Conservation (phyloP, 2,113 vertebrate genomes). For the Poicephalus meyeri region DNA sequence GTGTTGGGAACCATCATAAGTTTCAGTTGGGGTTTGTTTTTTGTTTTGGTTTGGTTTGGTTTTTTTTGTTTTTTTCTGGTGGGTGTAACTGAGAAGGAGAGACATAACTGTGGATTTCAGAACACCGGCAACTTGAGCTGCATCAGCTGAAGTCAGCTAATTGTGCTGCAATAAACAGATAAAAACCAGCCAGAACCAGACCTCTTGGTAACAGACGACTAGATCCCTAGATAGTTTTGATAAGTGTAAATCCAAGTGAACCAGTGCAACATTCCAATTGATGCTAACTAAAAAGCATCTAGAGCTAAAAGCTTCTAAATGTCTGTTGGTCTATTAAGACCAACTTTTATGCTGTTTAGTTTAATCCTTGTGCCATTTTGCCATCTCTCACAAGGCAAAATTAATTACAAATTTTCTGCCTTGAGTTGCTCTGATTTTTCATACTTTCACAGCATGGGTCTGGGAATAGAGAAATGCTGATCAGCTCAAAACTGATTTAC, state of each 20-base stretch:
- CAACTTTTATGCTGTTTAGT: not conserved
- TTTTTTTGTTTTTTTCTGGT: not conserved
- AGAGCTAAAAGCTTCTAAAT: not conserved
- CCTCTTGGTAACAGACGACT: not conserved
- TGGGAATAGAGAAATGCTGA: slow-evolving; percentile 39
- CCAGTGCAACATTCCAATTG: not conserved
- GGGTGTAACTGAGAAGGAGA: not conserved
- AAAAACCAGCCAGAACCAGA: not conserved
- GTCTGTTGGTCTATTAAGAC: not conserved
- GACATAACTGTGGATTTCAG: not conserved
- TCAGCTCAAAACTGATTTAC: slow-evolving; percentile 38
- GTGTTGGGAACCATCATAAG: not conserved
- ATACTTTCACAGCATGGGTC: not conserved
- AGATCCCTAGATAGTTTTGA: not conserved
- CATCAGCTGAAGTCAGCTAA: not conserved
- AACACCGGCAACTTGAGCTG: not conserved
- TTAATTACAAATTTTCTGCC: not conserved
- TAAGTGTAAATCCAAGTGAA: not conserved
- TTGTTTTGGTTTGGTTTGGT: not conserved
- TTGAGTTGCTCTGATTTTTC: not conserved
- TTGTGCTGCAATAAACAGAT: not conserved
- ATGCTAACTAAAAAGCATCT: not conserved
- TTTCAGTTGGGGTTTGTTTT: not conserved
- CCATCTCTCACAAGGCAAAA: not conserved
- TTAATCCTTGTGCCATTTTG: not conserved